Base-by-base conservation (phyloP, 1,140 invertebrate species). In the Drosophila suzukii region DNA sequence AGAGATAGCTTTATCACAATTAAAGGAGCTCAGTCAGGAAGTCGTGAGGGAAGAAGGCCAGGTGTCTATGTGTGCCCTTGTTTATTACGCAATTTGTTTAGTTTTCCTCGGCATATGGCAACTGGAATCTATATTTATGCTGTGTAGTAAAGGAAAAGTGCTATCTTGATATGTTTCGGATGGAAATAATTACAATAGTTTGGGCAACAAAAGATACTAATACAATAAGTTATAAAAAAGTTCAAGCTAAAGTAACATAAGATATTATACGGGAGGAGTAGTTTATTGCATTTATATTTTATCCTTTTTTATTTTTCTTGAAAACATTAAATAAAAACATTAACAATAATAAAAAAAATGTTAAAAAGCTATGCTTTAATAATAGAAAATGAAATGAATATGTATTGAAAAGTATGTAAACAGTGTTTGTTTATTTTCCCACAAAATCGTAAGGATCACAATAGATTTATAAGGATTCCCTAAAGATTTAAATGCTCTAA, bases 1-100 rank as follows among this genome's bases (percentile, higher is more conserved):
- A 49, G 75, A 72, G 75, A 78, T 58, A 80, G 63, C 65, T 81
- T 80, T 75, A 80, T 80, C 78, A 81, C 78, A 80, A 75, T 81
- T 81, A 76, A 71, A 75, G 63, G 47, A 71, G 72, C 71, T 75
- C 72, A 44, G 72, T 50, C 59, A 65, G 72, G 38, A 75, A 75
- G 72, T 75, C 71, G 72, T 75, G 60, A 57, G 72, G 68, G 44
- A 58, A 50, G 53, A 32, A 43, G 68, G 65, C 65, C 68, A 72
- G 68, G 68, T 72, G 68, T 71, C 53, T 32, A 27, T 55, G 46
- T 75, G 34, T 44, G 34, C 57, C 49, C 15, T 66, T 67, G 61
- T 54, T 67, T 75, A 67, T 75, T 59, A 67, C 60, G 61, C 73
- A 75, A 75, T 75, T 75, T 75, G 72, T 75, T 75, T 75, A 75